Conservation (phyloP, 1,140 invertebrate genomes). For the Diabrotica undecimpunctata region DNA sequence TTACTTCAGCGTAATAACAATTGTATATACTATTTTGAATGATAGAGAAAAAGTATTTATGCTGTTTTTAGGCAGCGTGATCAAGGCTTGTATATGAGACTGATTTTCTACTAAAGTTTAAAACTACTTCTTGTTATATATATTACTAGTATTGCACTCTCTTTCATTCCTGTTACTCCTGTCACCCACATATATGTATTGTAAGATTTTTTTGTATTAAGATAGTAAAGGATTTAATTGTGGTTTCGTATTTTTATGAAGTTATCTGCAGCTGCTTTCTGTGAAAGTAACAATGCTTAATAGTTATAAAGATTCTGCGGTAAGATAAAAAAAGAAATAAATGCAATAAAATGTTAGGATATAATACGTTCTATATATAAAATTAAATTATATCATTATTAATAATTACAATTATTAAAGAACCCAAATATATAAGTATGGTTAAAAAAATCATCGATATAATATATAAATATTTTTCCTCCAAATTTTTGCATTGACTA, state of each 20-base stretch:
- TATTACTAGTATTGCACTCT: slow-evolving; percentile 28
- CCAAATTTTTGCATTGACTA: too few species aligned
- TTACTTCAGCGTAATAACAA: neutral
- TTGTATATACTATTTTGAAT: slow-evolving; percentile 15
- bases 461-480: too few species aligned
- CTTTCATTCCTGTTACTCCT: neutral
- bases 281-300: neutral
- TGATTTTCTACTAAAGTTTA: slow-evolving; percentile 45
- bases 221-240: neutral
- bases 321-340: too few species aligned
- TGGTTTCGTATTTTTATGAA: neutral
- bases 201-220: neutral
- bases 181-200: neutral
- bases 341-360: too few species aligned
- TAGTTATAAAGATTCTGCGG: neutral
- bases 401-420: too few species aligned
- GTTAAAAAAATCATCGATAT: too few species aligned
- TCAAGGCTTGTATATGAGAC: slow-evolving; percentile 45
- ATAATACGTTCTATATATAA: too few species aligned
- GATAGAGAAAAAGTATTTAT: slow-evolving; percentile 6
- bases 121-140: slow-evolving; percentile 26
- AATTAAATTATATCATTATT: too few species aligned
- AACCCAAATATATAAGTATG: too few species aligned
- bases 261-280: neutral
- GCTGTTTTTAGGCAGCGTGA: slow-evolving; percentile 22